Base-by-base conservation (phyloP, 2,797 vertebrate genomes). In the Rhabdomys pumilio region DNA sequence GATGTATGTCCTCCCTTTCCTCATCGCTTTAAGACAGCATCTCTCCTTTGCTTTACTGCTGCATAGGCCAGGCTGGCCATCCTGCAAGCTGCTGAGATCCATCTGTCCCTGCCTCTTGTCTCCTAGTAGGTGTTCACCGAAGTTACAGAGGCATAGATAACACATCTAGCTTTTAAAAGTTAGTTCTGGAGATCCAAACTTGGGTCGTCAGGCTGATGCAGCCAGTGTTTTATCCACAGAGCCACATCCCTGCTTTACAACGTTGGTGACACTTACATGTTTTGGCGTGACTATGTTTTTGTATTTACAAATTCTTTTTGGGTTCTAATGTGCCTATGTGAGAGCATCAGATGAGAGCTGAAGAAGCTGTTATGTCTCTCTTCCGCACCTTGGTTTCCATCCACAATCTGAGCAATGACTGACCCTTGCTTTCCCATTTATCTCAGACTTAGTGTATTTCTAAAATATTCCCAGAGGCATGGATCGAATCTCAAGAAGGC, bases 381-480 rank as follows among this genome's bases (percentile, higher is more conserved):
- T 91, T 92, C 24, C 57, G 22, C 0, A 84, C 13, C 19, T 96
- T 31, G 55, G 24, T 83, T 94, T 61, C 41, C n/a, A 87, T 44
- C 44, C 24, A 73, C n/a, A 80, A 76, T 65, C 81, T 38, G 8
- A 80, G 38, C 2, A 8, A 1, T 29, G 82, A 6, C 10, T 11
- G 29, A 41, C 69, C 7, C 79, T 63, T 31, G 9, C 34, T 8
- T 81, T 59, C 6, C 31, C 22, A 59, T 47, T 90, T 17, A 65
- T 34, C 47, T 81, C 15, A 69, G 83, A 69, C 69, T 82, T 91
- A 53, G 55, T 59, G 20, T 83, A 65, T 95, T 94, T 95, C 73
- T 93, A 93, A 96, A 96, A 67, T 92, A 59, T 85, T 92, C 50
- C 55, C 88, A 11, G 31, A 92, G 34, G 29, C 67, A 8, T 14